Base-by-base conservation (phyloP, 2,113 vertebrate species). In the Oryzias curvinotus region DNA sequence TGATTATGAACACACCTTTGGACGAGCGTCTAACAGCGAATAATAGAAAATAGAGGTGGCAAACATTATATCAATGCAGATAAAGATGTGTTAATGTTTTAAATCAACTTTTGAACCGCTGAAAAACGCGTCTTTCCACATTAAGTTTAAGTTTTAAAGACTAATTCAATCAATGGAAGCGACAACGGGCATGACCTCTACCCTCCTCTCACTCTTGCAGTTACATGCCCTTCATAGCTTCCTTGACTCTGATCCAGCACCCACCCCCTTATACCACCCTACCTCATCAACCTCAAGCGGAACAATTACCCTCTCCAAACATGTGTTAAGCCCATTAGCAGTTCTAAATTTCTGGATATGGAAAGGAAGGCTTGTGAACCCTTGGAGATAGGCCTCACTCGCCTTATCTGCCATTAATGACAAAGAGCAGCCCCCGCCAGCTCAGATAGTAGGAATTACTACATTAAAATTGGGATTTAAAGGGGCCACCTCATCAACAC, bases 291-390 rank as follows among this genome's bases (percentile, higher is more conserved):
- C 63, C 73, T 57, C 46, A 54, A 71, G 74, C 57, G 26, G 77
- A 77, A 80, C 67, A 62, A 68, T 83, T 89, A 62, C 72, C 82
- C 85, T 76, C 86, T 90, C 91, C 91, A 91, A 88, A 88, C 84
- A 93, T 93, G 94, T 91, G 92, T 94, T 95, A 94, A 91, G 89
- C 87, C 91, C 92, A 93, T 95, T 95, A 93, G 91, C 91, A 91
- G 91, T 92, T 93, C 89, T 81, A 86, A 87, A 88, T 93, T 21
- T 91, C 94, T 94, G 92, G 94, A 95, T 96, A 95, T 94, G 93
- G 92, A 96, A 94, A 96, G 93, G 80, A 75, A 66, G 90, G 76
- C 85, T 86, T 88, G 91, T 91, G 77, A 89, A 90, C 92, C 87
- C 4, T 44, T 89, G 71, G 91, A 94, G 91, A 93, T 92, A 93